Conservation (phyloP, 2,113 vertebrate species). For the Euleptes europaea region DNA sequence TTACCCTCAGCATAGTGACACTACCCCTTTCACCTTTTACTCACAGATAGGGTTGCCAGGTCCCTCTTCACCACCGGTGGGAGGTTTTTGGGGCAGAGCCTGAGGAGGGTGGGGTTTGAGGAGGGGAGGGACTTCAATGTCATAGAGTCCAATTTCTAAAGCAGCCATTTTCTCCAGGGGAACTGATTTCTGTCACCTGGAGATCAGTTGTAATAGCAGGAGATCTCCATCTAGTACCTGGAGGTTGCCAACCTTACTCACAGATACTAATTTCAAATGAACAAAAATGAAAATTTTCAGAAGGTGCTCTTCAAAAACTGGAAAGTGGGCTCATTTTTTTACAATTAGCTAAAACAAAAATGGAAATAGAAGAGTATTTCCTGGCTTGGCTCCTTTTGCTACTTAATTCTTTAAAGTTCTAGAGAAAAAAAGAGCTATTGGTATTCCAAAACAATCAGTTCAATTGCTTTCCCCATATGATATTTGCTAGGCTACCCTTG, state of each 20-base stretch:
- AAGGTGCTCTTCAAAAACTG: background rate
- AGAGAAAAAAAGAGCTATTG: background rate
- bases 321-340: background rate
- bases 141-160: too few species aligned
- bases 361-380: background rate
- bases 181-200: too few species aligned
- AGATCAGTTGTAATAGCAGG: too few species aligned
- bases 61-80: too few species aligned
- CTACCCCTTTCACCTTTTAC: background rate
- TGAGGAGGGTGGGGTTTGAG: too few species aligned
- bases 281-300: background rate
- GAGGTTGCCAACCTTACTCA: too few species aligned
- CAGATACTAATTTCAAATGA: background rate
- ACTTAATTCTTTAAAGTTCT: background rate
- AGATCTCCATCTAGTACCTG: too few species aligned
- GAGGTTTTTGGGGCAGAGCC: too few species aligned
- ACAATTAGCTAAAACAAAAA: background rate
- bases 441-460: background rate
- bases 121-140: too few species aligned
- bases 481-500: background rate
- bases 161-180: too few species aligned
- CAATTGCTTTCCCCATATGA: background rate
- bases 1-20: background rate
- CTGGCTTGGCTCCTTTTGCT: background rate
- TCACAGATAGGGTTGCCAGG: too few species aligned